These are phyloP conservation scores for Hirundichthys speculiger DNA, from an alignment of 2,113 vertebrate species.

Conservation along the genomic window DNA sequence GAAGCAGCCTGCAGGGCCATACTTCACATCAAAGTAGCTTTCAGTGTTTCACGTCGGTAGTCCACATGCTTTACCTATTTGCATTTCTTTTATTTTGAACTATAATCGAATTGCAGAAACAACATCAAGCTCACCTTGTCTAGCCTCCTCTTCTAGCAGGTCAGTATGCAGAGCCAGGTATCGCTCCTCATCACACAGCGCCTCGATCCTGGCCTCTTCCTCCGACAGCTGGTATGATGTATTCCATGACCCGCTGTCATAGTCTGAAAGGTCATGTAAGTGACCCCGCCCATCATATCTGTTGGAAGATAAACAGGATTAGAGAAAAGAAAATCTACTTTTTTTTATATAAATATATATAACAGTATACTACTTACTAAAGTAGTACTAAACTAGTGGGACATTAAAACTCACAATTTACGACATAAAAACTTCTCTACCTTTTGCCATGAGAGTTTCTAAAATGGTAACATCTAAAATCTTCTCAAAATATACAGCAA, in stretches of 20 bases:
- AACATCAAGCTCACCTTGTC: slow-evolving; percentile 89
- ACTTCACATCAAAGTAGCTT: no score
- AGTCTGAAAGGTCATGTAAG: slow-evolving; percentile 99
- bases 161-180: slow-evolving; percentile 99
- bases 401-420: slow-evolving; percentile 65
- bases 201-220: slow-evolving; percentile 96
- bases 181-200: slow-evolving; percentile 98
- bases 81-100: not conserved
- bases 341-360: slow-evolving; percentile 39
- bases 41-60: not conserved
- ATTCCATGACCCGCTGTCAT: slow-evolving; percentile 99
- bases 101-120: not conserved
- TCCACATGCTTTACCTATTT: not conserved
- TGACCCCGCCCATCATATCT: slow-evolving; percentile 99
- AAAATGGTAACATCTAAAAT: slow-evolving; percentile 18
- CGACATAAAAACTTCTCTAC: slow-evolving; percentile 35
- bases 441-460: slow-evolving; percentile 25
- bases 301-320: slow-evolving; percentile 86
- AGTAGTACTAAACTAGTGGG: slow-evolving; percentile 62
- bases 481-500: slow-evolving; percentile 26
- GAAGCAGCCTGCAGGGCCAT: no score
- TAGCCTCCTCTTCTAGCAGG: slow-evolving; percentile 98
- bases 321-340: slow-evolving; percentile 64
- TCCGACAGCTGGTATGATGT: slow-evolving; percentile 95
- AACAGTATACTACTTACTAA: slow-evolving; percentile 79